These are phyloP conservation scores for Megalurothrips usitatus DNA, from an alignment of 2,888 invertebrate species.

Conservation along the genomic window DNA sequence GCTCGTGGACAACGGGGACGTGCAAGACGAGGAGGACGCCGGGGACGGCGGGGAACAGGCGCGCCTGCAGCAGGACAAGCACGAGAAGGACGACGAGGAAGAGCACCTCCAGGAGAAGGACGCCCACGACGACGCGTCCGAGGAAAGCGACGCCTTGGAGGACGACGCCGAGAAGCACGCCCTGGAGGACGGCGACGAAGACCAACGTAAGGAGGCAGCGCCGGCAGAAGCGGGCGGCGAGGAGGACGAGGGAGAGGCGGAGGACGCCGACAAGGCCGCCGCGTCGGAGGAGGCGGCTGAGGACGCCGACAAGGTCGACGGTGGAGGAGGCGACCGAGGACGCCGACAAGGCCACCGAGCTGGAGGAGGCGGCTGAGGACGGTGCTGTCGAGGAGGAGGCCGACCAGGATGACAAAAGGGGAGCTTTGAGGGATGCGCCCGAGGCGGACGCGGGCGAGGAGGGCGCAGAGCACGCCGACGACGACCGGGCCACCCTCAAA, in stretches of 20 bases:
- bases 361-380: background rate
- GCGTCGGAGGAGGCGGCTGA: background rate
- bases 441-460: background rate
- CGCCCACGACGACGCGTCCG: background rate
- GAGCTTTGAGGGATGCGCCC: background rate
- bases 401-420: background rate
- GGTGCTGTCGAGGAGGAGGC: background rate
- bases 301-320: background rate
- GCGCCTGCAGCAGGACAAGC: background rate
- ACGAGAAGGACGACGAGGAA: background rate
- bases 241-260: background rate
- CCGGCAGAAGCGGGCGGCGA: background rate
- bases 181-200: background rate
- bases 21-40: background rate
- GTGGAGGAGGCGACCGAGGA: background rate
- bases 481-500: background rate
- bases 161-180: background rate
- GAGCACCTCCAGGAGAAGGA: background rate
- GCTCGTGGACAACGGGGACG: background rate
- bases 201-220: background rate
- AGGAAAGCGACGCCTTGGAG: background rate
- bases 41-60: background rate
- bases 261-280: background rate
- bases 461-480: background rate
- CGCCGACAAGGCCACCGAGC: background rate